Percentiles rank a stretch among this genome's conserved stretches.
These are phyloP conservation scores for Pantherophis alleghaniensis DNA, from an alignment of 2,797 vertebrate species.

Conservation along the genomic window DNA sequence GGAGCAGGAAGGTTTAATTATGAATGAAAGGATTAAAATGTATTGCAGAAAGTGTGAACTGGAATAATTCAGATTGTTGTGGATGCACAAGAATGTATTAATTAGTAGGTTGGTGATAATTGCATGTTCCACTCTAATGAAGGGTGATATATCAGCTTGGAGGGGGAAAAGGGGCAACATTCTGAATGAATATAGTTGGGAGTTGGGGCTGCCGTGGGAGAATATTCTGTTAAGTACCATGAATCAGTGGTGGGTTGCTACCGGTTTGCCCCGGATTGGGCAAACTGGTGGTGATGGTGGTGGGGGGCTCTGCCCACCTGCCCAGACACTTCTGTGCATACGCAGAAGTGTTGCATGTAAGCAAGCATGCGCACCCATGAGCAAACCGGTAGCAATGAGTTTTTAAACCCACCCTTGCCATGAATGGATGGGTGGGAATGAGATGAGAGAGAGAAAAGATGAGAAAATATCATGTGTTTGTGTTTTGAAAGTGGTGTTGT, in stretches of 20 bases:
- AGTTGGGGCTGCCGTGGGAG: background rate
- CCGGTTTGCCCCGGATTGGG: no score
- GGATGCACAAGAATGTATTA: background rate
- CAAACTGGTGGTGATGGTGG: accelerated
- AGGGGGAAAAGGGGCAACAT: background rate
- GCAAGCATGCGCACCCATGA: no score
- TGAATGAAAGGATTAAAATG: background rate
- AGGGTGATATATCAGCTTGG: background rate
- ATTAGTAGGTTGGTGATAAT: background rate
- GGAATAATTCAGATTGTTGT: background rate
- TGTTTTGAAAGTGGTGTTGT: no score
- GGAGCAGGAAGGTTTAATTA: background rate
- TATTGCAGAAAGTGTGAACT: background rate
- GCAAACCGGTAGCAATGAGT: no score
- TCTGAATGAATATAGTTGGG: background rate
- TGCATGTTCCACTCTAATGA: background rate
- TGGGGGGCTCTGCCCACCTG: no score
- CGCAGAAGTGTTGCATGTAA: no score
- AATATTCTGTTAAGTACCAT: background rate
- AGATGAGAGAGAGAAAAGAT: background rate
- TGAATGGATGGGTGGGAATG: background rate
- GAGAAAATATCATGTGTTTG: no score
- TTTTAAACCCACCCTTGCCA: background rate
- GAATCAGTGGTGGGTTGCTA: background rate
- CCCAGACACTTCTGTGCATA: no score